phyloP scores from a whole-genome alignment of 2,797 vertebrate genomes.

The Acipenser ruthenus region DNA sequence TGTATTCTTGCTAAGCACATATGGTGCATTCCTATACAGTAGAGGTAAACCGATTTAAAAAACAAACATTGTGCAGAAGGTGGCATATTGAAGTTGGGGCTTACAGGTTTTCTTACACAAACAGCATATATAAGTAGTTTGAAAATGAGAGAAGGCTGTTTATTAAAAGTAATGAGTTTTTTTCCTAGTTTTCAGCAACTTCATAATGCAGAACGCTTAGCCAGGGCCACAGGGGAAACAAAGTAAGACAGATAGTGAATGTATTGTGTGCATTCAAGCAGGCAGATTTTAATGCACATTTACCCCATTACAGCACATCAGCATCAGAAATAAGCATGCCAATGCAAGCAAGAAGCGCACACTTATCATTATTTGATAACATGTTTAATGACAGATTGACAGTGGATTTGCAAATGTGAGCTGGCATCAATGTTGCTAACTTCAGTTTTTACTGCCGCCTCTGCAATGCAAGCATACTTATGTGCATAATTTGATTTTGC shows the following conservation, averaged over 20 bases:
- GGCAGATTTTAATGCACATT: conserved; percentile 85
- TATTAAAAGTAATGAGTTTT: conserved; percentile 71
- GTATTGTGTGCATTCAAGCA: conserved; percentile 92
- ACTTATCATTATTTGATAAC: conserved; percentile 97
- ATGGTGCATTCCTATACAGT: too few relatives aligned
- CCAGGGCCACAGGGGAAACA: conserved; percentile 75
- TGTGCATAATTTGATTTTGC: conserved; percentile 88
- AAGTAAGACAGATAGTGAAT: conserved; percentile 80
- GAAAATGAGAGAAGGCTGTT: conserved; percentile 42
- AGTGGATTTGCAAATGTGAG: conserved; percentile 88
- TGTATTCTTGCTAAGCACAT: too few relatives aligned
- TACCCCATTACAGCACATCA: conserved; percentile 91
- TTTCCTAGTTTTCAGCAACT: conserved; percentile 64
- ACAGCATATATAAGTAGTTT: background rate
- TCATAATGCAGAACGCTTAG: conserved; percentile 77
- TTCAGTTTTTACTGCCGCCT: conserved; percentile 74
- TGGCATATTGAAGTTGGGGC: background rate
- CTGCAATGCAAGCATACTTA: conserved; percentile 82
- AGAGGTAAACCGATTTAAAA: too few relatives aligned
- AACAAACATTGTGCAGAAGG: too few relatives aligned
- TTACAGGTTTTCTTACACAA: conserved; percentile 10
- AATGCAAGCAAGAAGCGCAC: conserved; percentile 75
- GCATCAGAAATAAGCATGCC: conserved; percentile 72
- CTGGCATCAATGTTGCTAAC: conserved; percentile 79
- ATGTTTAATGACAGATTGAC: conserved; percentile 99